Evolutionary conservation across 2,113 vertebrate species (phyloP).

Genomic region (Charadrius vociferus): DNA sequence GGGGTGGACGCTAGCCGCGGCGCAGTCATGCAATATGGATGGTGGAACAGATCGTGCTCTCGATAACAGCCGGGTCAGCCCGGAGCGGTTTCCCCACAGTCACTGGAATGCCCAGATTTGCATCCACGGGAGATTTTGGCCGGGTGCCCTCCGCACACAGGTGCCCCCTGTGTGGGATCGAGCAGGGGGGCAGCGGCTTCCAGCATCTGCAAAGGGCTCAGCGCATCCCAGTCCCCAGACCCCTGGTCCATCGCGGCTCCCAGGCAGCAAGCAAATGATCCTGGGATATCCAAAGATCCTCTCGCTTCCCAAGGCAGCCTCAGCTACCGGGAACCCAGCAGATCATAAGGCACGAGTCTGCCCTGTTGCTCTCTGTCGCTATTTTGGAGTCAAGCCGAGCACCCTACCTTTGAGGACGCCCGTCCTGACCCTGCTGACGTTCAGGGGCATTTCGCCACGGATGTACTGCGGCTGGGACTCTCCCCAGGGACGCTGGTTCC

Average conservation of each 20-base stretch:
- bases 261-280: fast-evolving
- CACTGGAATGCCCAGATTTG: not conserved
- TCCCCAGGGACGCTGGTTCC: not conserved
- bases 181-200: not conserved
- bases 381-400: not conserved
- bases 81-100: fast-evolving
- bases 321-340: not conserved
- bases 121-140: not conserved
- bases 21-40: conserved; percentile 23
- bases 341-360: not conserved
- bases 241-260: fast-evolving
- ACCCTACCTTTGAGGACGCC: not conserved
- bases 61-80: not conserved
- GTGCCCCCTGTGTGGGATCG: fast-evolving
- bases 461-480: not conserved
- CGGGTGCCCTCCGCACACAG: not conserved
- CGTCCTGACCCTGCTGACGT: not conserved
- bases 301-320: not conserved
- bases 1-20: fast-evolving
- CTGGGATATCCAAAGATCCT: not conserved
- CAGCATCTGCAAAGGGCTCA: not conserved
- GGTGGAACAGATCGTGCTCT: conserved; percentile 27
- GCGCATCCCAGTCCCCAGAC: not conserved
- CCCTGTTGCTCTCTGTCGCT: not conserved
- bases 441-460: not conserved